A percentile compares a stretch with the other conserved stretches of the same genome.
phyloP scores from a whole-genome alignment of 2,113 vertebrate species.

The Myotis davidii region DNA sequence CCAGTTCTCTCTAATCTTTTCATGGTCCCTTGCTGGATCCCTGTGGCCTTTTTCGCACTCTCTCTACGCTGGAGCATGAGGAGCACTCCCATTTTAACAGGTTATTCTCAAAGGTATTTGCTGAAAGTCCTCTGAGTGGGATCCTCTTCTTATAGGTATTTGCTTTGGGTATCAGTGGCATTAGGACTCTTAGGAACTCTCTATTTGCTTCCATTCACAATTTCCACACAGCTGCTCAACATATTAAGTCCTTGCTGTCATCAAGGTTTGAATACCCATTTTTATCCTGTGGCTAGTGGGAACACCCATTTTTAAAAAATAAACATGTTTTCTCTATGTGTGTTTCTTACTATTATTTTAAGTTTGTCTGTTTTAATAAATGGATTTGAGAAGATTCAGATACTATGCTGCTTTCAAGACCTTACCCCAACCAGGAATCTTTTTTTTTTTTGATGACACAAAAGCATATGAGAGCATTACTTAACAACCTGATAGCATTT shows the following conservation, averaged over 20 bases:
- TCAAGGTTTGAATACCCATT: background rate
- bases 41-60: background rate
- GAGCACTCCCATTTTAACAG: background rate
- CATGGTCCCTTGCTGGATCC: background rate
- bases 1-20: background rate
- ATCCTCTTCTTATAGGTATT: background rate
- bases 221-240: background rate
- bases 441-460: background rate
- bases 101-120: background rate
- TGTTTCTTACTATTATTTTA: background rate
- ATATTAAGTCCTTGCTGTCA: background rate
- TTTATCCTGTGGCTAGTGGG: background rate
- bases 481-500: background rate
- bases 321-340: background rate
- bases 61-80: background rate
- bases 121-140: background rate
- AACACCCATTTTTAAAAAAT: background rate
- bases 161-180: background rate
- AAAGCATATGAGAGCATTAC: background rate
- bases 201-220: background rate
- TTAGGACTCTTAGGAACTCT: background rate
- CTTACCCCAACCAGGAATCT: background rate
- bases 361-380: background rate
- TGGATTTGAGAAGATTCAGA: background rate
- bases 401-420: background rate